phyloP scores from a whole-genome alignment of 2,888 invertebrate genomes.

The Melanargia galathea region DNA sequence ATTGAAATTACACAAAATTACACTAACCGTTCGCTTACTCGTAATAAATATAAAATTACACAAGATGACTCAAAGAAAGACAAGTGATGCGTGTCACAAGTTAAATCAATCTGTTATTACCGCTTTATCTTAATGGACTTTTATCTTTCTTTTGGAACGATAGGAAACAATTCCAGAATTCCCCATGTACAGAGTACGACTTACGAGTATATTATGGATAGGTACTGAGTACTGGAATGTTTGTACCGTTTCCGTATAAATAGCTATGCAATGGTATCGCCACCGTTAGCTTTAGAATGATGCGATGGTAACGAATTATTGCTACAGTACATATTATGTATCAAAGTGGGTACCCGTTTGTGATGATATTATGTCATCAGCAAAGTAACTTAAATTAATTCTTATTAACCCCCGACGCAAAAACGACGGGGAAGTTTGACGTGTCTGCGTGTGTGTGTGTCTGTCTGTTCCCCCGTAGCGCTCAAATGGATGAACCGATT shows the following conservation, averaged over 20 bases:
- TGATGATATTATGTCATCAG: no score
- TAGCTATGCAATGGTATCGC: background rate
- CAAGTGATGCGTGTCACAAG: constrained; percentile 12
- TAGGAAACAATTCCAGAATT: constrained; percentile 9
- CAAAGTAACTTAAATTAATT: no score
- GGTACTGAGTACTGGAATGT: background rate
- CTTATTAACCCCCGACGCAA: no score
- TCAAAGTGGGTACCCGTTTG: no score
- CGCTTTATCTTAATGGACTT: constrained; percentile 20
- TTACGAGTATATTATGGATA: no score
- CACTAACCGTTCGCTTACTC: constrained; percentile 10
- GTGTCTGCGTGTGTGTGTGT: no score
- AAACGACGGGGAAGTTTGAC: no score
- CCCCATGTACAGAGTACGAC: background rate
- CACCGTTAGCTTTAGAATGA: no score
- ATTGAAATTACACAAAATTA: constrained; percentile 19
- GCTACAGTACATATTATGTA: no score
- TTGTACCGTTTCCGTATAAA: background rate
- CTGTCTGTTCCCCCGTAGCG: no score
- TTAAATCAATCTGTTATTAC: constrained; percentile 21
- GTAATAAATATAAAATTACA: constrained; percentile 22
- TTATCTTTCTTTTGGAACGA: constrained; percentile 18
- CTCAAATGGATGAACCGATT: no score
- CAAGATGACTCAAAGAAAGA: constrained; percentile 9
- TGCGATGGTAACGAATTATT: no score